Evolutionary conservation across 2,888 invertebrate genomes (phyloP), one percentile per base, ranked within the genome.

Genomic region (Iselma pallidipennis): DNA sequence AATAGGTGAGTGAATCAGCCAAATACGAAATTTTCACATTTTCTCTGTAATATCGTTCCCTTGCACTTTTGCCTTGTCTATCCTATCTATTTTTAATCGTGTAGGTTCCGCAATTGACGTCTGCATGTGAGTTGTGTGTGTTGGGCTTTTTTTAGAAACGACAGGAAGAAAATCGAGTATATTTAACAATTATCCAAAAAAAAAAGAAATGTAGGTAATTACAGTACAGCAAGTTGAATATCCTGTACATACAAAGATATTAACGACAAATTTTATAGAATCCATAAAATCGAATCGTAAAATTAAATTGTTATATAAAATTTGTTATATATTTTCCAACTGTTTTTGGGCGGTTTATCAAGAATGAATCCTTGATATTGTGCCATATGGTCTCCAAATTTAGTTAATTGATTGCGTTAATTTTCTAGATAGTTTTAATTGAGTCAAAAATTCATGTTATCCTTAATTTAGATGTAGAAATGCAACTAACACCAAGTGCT

Each of bases 1-100:
- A 57, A 57, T 60, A 60, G 63, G 63, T 63, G 60, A 63, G 63
- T 63, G 63, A 63, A 57, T 63, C 63, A 63, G 10, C 2, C 4
- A 1, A 10, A 16, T 23, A 33, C 33, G 29, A 29, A 16, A 23
- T 25, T 33, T 53, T 52, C 6, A 28, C 7, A 10, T 51, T 51
- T 26, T 23, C 51, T 29, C 4, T 31, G n/a, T n/a, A n/a, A 16
- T 7, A 37, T 16, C 2, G 6, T 37, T 37, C 16, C 37, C 16
- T 37, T 45, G 21, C 21, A 45, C 45, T 21, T 10, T 7, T 29
- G 29, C 12, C 29, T 37, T 37, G 37, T 31, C 31, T 10, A n/a
- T n/a, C n/a, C 3, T 4, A n/a, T 14, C 45, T 45, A 45, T 45
- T 45, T 45, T 45, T 45, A 45, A 45, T 10, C 6, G 19, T 19